Base-by-base conservation (phyloP, 2,888 invertebrate genomes). In the Meloe dianella region DNA sequence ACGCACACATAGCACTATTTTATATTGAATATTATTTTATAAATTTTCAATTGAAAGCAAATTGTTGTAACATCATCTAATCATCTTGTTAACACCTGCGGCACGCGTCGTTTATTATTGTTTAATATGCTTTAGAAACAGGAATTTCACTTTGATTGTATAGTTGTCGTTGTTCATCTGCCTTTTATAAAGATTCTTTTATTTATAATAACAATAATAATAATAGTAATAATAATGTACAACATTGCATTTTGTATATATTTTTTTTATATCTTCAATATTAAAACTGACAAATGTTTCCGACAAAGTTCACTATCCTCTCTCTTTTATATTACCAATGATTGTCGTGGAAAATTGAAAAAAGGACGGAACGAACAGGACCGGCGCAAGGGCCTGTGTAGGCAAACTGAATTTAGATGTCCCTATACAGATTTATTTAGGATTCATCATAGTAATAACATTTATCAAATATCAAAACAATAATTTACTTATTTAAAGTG, bases 41-140 rank as follows among this genome's bases (percentile, higher is more conserved):
- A 27, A 27, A 8, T 30, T 30, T 7, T 30, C 9, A 47, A 17
- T 47, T 47, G 47, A 47, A 47, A 47, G 47, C 47, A 41, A 41
- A 35, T 47, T 20, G 20, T 47, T 47, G 47, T 47, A 47, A 20
- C 17, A 47, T 47, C 47, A 51, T 51, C 51, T 59, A 59, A 59
- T 59, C 59, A 59, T 20, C 35, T 59, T 59, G 59, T 59, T 59
- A 59, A 59, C 59, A 35, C 32, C 35, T 59, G 59, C 59, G 59
- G 59, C 59, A 59, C 59, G 59, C 35, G 59, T 59, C 59, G 20
- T 35, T 38, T 35, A 59, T 59, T 59, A 38, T 59, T 32, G 22
- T 59, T 59, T 12, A 10, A 24, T 2, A 12, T 27, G 27, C 51
- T 51, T 51, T 51, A 24, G 24, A 22, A 51, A 51, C 51, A 51